phyloP scores from a whole-genome alignment of 2,888 invertebrate species.

The Oscheius sp. region DNA sequence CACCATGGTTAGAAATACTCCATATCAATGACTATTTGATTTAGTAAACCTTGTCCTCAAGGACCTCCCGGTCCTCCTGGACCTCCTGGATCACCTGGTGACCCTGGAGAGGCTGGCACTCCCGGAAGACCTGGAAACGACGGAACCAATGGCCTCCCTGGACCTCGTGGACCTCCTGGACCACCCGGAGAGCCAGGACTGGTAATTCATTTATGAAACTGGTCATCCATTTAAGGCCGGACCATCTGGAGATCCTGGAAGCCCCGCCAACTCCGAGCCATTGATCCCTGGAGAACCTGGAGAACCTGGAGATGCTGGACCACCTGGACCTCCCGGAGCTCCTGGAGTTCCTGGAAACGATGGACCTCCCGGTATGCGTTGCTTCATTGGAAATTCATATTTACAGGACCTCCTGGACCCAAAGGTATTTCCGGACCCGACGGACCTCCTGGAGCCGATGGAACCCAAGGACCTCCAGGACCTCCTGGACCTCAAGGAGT shows the following conservation, averaged over 20 bases:
- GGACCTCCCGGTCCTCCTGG: slow-evolving; percentile 63
- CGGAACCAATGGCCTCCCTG: slow-evolving; percentile 41
- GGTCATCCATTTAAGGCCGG: too few species aligned
- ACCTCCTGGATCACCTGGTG: slow-evolving; percentile 55
- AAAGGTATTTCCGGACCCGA: slow-evolving; percentile 29
- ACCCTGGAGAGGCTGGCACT: slow-evolving; percentile 65
- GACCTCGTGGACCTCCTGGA: slow-evolving; percentile 49
- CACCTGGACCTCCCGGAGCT: slow-evolving; percentile 51
- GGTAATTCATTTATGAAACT: slow-evolving; percentile 59
- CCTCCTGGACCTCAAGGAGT: slow-evolving; percentile 32
- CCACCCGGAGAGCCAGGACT: slow-evolving; percentile 57
- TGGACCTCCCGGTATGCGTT: slow-evolving; percentile 59
- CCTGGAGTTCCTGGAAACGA: slow-evolving; percentile 53
- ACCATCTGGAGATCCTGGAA: slow-evolving; percentile 57
- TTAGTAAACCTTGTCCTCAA: slow-evolving; percentile 61
- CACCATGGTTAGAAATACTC: background rate
- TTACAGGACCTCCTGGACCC: slow-evolving; percentile 29
- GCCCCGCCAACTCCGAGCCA: slow-evolving; percentile 57
- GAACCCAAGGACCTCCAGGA: slow-evolving; percentile 33
- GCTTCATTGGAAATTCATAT: slow-evolving; percentile 58
- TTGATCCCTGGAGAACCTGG: slow-evolving; percentile 52
- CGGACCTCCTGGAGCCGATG: slow-evolving; percentile 27
- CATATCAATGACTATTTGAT: slow-evolving; percentile 60
- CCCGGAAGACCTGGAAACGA: slow-evolving; percentile 60
- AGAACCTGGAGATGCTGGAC: slow-evolving; percentile 31